Base-by-base conservation (phyloP, 2,797 vertebrate genomes). In the Carcharodon carcharias region DNA sequence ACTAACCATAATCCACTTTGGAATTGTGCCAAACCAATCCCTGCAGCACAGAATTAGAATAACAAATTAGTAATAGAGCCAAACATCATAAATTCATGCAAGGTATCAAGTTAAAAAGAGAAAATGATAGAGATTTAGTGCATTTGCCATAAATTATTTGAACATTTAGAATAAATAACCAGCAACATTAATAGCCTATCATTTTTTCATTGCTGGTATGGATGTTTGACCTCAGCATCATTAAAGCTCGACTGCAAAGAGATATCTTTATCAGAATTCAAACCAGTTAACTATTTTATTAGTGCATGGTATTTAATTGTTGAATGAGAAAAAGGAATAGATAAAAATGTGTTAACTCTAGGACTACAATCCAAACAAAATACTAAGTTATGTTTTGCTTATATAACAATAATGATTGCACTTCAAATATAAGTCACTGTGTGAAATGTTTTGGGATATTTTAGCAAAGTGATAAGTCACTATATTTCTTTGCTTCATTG, bases 21-120 rank as follows among this genome's bases (percentile, higher is more conserved):
- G 93, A 31, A 50, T 67, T 71, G 4, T 31, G 65, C 89, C 63
- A 94, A 94, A 26, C 67, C 91, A 67, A 94, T 67, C n/a, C 18
- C 63, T 94, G 58, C 65, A 95, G 65, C 12, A 26, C 40, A 69
- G 23, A 50, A 69, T 67, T 69, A 95, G 40, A 71, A 71, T 69
- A 50, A 50, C 23, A 95, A 95, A 69, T 69, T 69, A 94, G 63
- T 67, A 45, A 94, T 67, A 45, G 8, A 94, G 21, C 61, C 92
- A 94, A 94, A 65, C 65, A 67, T 40, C 61, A 67, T 94, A 26
- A 69, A 94, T 35, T 95, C 93, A 95, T 45, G 26, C 67, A 54
- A 50, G 40, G 45, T 67, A 69, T 69, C 23, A 95, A 67, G 93
- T 92, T 95, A 71, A 28, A 95, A 95, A 69, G 40, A 3, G 23